phyloP scores from a whole-genome alignment of 2,888 invertebrate genomes.

The Terebella lapidaria region DNA sequence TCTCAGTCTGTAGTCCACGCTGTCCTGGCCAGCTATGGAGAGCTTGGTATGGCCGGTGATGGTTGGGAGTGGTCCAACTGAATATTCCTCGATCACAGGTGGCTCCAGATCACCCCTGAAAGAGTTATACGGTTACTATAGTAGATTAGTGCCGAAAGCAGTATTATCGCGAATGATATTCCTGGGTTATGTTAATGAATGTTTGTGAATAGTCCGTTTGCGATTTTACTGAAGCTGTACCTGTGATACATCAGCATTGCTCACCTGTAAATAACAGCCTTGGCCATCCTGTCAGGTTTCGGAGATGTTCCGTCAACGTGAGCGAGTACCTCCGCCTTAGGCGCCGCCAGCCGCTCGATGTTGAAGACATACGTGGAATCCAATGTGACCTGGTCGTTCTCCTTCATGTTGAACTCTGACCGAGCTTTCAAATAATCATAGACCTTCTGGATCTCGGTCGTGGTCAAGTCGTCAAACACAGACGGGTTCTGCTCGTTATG shows the following conservation, averaged over 20 bases:
- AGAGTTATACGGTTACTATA: too few species aligned
- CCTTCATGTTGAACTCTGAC: too few species aligned
- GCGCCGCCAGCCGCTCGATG: slow-evolving; percentile 8
- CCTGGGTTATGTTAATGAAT: too few species aligned
- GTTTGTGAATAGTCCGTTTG: too few species aligned
- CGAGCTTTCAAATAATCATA: slow-evolving; percentile 6
- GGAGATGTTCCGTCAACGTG: slow-evolving; percentile 8
- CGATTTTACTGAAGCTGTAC: too few species aligned
- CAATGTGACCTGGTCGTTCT: too few species aligned
- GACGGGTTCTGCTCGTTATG: not conserved
- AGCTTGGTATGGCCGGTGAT: not conserved
- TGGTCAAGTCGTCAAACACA: slow-evolving; percentile 14
- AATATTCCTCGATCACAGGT: not conserved
- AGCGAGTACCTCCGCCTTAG: slow-evolving; percentile 6
- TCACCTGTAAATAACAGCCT: slow-evolving; percentile 13
- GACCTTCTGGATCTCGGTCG: slow-evolving; percentile 8
- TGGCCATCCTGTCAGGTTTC: slow-evolving; percentile 6
- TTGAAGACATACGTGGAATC: slow-evolving; percentile 5
- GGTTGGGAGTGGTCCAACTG: not conserved
- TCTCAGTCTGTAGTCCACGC: too few species aligned
- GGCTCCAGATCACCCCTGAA: not conserved
- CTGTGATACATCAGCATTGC: too few species aligned
- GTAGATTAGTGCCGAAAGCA: too few species aligned
- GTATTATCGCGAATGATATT: too few species aligned
- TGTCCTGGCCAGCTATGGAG: too few species aligned